These are phyloP conservation scores for Zelostemma sp. DNA, from an alignment of 1,140 invertebrate species.

Conservation along the genomic window DNA sequence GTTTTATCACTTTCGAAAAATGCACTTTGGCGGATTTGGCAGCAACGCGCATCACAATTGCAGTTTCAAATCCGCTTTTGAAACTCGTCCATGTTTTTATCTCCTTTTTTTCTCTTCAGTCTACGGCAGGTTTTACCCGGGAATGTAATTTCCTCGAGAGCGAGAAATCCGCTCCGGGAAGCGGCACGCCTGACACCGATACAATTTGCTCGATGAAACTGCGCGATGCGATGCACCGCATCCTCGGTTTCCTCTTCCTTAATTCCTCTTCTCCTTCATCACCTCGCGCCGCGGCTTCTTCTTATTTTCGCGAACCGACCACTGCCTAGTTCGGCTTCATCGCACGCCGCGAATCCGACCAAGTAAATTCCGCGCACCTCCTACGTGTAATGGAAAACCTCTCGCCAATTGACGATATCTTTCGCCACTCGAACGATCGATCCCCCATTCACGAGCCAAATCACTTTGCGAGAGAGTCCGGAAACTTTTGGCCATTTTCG, in stretches of 20 bases:
- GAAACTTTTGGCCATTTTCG: constrained; percentile 14
- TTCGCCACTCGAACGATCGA: constrained; percentile 22
- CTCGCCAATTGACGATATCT: constrained; percentile 36
- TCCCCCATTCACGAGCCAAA: constrained; percentile 10
- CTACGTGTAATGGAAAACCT: constrained; percentile 32
- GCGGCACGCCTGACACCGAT: constrained; percentile 57
- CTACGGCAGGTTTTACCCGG: constrained; percentile 43
- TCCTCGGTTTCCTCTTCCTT: constrained; percentile 23
- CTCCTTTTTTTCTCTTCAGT: constrained; percentile 1
- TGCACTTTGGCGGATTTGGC: too few relatives aligned
- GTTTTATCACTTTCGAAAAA: too few relatives aligned
- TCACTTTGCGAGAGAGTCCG: constrained; percentile 12
- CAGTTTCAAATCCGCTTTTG: neutral
- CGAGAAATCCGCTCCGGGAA: constrained; percentile 53
- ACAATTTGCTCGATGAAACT: constrained; percentile 58
- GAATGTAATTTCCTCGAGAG: constrained; percentile 60
- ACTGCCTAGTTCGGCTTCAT: constrained; percentile 15
- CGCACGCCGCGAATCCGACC: constrained; percentile 20
- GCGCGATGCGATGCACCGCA: constrained; percentile 8
- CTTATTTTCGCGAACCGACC: neutral
- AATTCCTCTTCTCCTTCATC: constrained; percentile 27
- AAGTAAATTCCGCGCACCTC: constrained; percentile 25
- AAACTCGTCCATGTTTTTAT: neutral
- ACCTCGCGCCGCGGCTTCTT: constrained; percentile 4
- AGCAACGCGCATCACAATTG: too few relatives aligned